A percentile compares a stretch with the other conserved stretches of the same genome.
phyloP scores from a whole-genome alignment of 2,113 vertebrate species.

The Alligator sinensis region DNA sequence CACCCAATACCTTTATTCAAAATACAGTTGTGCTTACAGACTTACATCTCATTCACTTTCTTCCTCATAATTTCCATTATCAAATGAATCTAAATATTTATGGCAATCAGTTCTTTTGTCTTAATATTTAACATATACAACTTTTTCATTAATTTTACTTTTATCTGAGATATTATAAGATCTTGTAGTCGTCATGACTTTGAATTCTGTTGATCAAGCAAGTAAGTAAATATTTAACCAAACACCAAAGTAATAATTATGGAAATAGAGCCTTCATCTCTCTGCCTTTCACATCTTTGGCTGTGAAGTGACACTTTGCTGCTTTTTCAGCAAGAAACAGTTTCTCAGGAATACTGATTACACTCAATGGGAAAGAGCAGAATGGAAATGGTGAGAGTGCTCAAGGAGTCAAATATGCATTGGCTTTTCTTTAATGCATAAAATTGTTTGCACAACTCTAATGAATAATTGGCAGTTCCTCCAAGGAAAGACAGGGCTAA shows the following conservation, averaged over 20 bases:
- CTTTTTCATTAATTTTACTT: not conserved
- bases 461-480: constrained; percentile 20
- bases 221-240: not conserved
- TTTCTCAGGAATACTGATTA: not conserved
- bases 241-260: not conserved
- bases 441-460: not conserved
- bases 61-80: not conserved
- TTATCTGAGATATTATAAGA: not conserved
- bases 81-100: not conserved
- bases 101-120: not conserved
- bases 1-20: too few relatives aligned
- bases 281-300: not conserved
- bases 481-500: not conserved
- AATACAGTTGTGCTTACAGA: not conserved
- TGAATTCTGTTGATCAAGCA: fast-evolving
- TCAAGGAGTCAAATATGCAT: not conserved
- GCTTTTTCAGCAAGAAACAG: constrained; percentile 2
- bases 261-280: not conserved
- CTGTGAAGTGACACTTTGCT: not conserved
- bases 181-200: not conserved
- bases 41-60: not conserved
- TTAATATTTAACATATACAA: not conserved
- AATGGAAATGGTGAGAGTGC: constrained; percentile 12
- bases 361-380: not conserved
- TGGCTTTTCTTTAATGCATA: not conserved